Conservation (phyloP, 2,113 vertebrate genomes). For the Stomatorhinus ivindoensis region DNA sequence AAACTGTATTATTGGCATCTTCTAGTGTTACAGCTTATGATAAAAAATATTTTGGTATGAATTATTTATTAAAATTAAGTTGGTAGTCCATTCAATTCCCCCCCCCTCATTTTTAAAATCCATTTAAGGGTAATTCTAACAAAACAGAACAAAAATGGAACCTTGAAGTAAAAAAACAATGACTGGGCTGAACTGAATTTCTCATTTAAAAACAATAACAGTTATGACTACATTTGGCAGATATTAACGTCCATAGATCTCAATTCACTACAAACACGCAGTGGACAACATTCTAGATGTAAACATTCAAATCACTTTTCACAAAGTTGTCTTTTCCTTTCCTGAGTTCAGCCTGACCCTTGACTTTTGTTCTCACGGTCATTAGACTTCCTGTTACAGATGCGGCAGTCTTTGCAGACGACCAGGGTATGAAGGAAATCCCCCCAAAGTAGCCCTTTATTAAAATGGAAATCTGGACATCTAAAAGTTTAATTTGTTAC, state of each 20-base stretch:
- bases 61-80: neutral
- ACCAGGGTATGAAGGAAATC: neutral
- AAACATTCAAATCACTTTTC: neutral
- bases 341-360: slow-evolving; percentile 27
- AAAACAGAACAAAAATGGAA: neutral
- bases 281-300: neutral
- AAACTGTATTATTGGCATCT: neutral
- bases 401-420: slow-evolving; percentile 18
- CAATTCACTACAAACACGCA: neutral
- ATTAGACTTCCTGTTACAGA: slow-evolving; percentile 37
- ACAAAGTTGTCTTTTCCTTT: slow-evolving; percentile 12
- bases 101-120: no score
- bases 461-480: neutral
- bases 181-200: neutral
- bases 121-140: no score
- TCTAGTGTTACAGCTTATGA: neutral
- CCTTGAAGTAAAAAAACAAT: neutral
- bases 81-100: neutral
- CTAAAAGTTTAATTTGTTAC: neutral
- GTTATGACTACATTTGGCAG: neutral
- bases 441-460: neutral
- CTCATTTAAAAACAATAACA: neutral
- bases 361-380: slow-evolving; percentile 30
- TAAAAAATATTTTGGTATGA: neutral
- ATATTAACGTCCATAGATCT: neutral